These are phyloP conservation scores for Conomelus anceps DNA, from an alignment of 2,888 invertebrate species.

Conservation along the genomic window DNA sequence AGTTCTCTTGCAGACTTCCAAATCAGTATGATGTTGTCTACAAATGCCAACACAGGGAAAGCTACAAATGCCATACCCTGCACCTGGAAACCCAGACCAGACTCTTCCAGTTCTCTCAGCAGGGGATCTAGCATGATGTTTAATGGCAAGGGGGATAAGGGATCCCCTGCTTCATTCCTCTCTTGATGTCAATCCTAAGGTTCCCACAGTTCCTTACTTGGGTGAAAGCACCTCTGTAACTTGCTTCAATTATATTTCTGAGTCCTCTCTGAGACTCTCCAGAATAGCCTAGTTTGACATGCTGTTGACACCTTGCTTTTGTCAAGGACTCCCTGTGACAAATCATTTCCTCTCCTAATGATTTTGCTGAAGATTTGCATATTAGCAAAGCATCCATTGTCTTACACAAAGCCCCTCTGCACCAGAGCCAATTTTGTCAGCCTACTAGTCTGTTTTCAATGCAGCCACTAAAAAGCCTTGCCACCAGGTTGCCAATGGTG, in stretches of 20 bases:
- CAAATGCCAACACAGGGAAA: constrained; percentile 30
- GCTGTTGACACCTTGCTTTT: background rate
- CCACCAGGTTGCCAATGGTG: too few relatives aligned
- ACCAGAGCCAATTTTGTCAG: too few relatives aligned
- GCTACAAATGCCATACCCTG: background rate
- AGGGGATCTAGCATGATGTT: background rate
- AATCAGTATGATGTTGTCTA: constrained; percentile 33
- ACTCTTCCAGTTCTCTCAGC: background rate
- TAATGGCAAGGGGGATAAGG: constrained; percentile 7
- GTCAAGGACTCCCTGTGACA: background rate
- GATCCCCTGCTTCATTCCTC: constrained; percentile 16
- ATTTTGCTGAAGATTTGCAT: background rate
- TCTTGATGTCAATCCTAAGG: background rate
- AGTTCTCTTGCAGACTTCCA: constrained; percentile 16
- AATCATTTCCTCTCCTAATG: background rate
- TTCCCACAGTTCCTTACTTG: background rate
- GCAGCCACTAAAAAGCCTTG: too few relatives aligned
- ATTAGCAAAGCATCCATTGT: constrained; percentile 5
- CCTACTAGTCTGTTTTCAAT: too few relatives aligned
- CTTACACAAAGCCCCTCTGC: background rate
- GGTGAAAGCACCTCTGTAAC: background rate
- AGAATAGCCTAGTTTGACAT: background rate
- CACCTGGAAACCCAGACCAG: background rate
- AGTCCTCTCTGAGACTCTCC: background rate
- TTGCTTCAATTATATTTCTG: background rate